phyloP scores from a whole-genome alignment of 2,797 vertebrate genomes.

The Sciaenops ocellatus region DNA sequence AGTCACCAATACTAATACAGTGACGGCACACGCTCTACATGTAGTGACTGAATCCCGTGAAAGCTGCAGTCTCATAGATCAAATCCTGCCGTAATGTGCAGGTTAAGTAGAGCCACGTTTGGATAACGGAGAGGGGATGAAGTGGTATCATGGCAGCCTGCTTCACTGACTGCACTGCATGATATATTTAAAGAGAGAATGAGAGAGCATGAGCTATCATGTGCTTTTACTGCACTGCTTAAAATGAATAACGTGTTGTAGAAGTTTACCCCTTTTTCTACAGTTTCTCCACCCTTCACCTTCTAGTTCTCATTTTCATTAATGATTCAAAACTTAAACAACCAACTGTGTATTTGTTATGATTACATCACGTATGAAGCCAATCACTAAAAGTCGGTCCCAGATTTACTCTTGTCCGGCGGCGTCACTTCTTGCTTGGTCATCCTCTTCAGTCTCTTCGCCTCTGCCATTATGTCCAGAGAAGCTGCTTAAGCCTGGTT shows the following conservation, averaged over 20 bases:
- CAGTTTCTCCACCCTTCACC: too few relatives aligned
- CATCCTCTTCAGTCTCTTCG: too few relatives aligned
- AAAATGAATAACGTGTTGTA: background rate
- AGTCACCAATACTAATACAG: background rate
- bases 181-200: conserved; percentile 10
- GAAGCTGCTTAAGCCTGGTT: too few relatives aligned
- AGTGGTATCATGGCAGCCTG: background rate
- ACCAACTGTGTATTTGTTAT: too few relatives aligned
- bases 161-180: background rate
- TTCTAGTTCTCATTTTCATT: too few relatives aligned
- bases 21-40: background rate
- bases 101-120: conserved; percentile 13
- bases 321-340: background rate
- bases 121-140: conserved; percentile 1
- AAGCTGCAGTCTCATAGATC: background rate
- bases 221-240: background rate
- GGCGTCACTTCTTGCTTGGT: too few relatives aligned
- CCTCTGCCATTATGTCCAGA: too few relatives aligned
- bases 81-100: background rate
- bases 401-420: too few relatives aligned
- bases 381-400: too few relatives aligned
- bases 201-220: background rate
- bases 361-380: too few relatives aligned
- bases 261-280: too few relatives aligned
- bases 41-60: background rate